Evolutionary conservation across 2,113 vertebrate genomes (phyloP).

Genomic region (Rhabdornis inornatus): DNA sequence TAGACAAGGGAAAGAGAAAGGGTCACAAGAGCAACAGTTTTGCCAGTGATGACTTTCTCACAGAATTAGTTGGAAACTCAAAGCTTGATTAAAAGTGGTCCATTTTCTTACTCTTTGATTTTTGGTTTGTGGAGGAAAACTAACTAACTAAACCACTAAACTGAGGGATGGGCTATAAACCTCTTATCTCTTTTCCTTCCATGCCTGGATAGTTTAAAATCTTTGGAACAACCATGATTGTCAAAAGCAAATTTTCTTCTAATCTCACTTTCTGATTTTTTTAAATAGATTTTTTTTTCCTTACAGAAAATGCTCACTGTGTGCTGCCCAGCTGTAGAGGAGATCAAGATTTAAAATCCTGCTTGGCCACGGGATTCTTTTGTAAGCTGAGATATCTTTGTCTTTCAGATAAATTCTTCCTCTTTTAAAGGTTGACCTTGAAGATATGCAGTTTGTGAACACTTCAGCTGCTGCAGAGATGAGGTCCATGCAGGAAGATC

Average conservation of each 20-base stretch:
- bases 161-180: background rate
- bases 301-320: background rate
- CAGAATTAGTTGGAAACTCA: background rate
- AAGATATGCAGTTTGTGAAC: background rate
- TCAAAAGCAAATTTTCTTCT: background rate
- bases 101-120: background rate
- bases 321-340: background rate
- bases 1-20: background rate
- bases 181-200: background rate
- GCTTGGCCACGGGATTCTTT: background rate
- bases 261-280: background rate
- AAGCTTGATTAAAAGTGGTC: background rate
- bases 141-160: background rate
- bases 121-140: background rate
- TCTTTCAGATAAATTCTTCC: background rate
- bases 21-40: background rate
- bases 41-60: background rate
- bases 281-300: fast-evolving
- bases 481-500: background rate
- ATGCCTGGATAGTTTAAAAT: background rate
- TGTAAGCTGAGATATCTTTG: background rate
- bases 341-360: background rate
- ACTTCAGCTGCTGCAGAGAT: background rate
- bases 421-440: background rate
- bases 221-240: background rate